These are phyloP conservation scores for Ciconia nigra DNA, from an alignment of 2,797 vertebrate genomes.

Conservation along the genomic window DNA sequence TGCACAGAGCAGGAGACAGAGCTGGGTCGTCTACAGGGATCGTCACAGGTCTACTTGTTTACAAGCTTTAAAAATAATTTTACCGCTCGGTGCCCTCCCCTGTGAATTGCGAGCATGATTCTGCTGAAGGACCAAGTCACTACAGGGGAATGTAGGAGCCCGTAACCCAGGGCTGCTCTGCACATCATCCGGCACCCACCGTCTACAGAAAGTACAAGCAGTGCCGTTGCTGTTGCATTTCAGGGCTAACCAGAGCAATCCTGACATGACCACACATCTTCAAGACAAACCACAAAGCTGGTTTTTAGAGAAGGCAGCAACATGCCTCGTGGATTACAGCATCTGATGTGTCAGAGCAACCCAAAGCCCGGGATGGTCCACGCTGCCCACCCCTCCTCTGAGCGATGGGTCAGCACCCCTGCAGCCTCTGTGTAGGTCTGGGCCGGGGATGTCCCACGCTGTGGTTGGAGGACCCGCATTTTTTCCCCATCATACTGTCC, in stretches of 20 bases:
- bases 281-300: not conserved
- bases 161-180: not conserved
- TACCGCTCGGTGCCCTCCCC: accelerated
- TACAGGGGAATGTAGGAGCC: not conserved
- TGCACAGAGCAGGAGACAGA: not conserved
- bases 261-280: not conserved
- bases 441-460: not conserved
- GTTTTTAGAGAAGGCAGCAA: not conserved
- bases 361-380: not conserved
- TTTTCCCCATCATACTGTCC: not conserved
- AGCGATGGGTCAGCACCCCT: accelerated
- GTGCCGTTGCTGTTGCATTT: not conserved
- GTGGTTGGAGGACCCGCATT: not conserved
- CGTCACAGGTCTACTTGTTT: not conserved
- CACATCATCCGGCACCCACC: accelerated
- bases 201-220: not conserved
- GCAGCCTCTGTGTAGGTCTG: not conserved
- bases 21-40: not conserved
- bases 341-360: not conserved
- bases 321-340: not conserved
- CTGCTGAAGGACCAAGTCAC: not conserved
- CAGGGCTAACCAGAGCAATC: not conserved
- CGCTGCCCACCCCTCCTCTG: not conserved
- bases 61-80: not conserved
- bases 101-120: accelerated